Evolutionary conservation across 2,888 invertebrate genomes (phyloP).

Genomic region (Nomada hirtipes): DNA sequence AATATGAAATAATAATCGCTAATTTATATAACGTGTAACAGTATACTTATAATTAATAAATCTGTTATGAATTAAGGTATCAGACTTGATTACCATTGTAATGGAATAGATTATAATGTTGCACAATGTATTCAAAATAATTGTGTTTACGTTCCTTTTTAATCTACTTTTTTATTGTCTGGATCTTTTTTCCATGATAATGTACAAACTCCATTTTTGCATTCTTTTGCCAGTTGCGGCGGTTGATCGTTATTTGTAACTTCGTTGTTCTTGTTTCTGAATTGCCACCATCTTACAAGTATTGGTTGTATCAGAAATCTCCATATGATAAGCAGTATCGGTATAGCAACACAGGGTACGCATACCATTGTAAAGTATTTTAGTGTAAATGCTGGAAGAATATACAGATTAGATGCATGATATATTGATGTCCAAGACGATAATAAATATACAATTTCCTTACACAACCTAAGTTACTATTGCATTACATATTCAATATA

Average conservation of each 20-base stretch:
- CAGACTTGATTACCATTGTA: neutral
- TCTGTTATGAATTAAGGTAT: neutral
- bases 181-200: constrained; percentile 76
- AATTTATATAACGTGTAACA: neutral
- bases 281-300: constrained; percentile 92
- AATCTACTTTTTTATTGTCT: constrained; percentile 55
- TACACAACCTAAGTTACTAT: neutral
- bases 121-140: constrained; percentile 5
- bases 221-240: constrained; percentile 79
- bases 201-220: constrained; percentile 81
- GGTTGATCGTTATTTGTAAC: constrained; percentile 72
- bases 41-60: neutral
- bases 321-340: constrained; percentile 92
- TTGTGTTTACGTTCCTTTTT: neutral
- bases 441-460: neutral
- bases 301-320: constrained; percentile 94
- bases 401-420: neutral
- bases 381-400: constrained; percentile 41
- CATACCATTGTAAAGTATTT: constrained; percentile 88
- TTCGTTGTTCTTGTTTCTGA: constrained; percentile 89
- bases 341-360: constrained; percentile 94
- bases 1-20: neutral
- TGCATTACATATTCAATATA: neutral
- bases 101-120: neutral
- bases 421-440: neutral